phyloP scores from a whole-genome alignment of 92 coral and sea anemone genomes.

The Porites rus region DNA sequence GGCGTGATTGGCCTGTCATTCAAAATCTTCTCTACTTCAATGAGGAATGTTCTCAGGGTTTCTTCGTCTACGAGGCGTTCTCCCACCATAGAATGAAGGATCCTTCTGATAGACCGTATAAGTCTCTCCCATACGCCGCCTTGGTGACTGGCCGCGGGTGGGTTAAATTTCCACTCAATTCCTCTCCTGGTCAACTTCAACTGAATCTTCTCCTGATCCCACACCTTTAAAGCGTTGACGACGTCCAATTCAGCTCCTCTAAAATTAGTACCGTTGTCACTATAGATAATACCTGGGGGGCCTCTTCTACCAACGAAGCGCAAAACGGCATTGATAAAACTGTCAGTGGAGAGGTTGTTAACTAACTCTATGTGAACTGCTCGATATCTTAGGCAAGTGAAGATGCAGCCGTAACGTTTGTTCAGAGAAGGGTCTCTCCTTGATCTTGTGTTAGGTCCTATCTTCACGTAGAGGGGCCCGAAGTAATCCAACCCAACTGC shows the following conservation, averaged over 20 bases:
- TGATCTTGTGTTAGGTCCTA: constrained; percentile 63
- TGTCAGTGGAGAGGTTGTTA: constrained; percentile 58
- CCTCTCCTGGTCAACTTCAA: too few species aligned
- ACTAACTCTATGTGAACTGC: constrained; percentile 73
- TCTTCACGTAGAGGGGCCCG: constrained; percentile 65
- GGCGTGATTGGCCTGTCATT: constrained; percentile 72
- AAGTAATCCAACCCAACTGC: constrained; percentile 74
- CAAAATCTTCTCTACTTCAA: constrained; percentile 42
- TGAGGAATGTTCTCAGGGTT: constrained; percentile 12
- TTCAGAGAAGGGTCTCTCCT: constrained; percentile 42
- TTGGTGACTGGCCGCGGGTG: not conserved
- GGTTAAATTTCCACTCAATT: too few species aligned
- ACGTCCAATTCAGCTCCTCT: too few species aligned
- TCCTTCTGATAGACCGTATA: constrained; percentile 39
- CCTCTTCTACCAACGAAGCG: constrained; percentile 68
- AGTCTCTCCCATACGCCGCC: constrained; percentile 69
- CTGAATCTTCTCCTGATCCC: too few species aligned
- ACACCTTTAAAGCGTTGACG: too few species aligned
- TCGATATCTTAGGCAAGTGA: constrained; percentile 70
- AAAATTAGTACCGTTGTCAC: constrained; percentile 72
- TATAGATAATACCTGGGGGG: constrained; percentile 64
- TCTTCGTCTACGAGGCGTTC: constrained; percentile 63
- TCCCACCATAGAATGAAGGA: constrained; percentile 63
- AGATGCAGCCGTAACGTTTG: constrained; percentile 70
- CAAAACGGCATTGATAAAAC: constrained; percentile 73